A percentile compares a stretch with the other conserved stretches of the same genome.
Evolutionary conservation across 2,797 vertebrate genomes (phyloP).

Genomic region (Micromesistius poutassou): DNA sequence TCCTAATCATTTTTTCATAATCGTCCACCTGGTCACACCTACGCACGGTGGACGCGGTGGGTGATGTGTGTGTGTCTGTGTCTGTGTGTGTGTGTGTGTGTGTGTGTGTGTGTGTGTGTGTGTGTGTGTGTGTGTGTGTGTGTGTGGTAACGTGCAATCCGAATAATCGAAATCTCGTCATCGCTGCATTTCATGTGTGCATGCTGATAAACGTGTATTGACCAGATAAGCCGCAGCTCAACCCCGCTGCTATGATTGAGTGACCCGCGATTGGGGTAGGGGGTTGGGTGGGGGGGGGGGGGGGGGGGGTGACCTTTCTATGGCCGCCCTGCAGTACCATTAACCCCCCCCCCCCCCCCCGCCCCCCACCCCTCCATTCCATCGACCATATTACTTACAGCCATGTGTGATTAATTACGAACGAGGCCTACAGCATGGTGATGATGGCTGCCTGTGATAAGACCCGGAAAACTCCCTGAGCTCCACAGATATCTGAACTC

Average conservation of each 20-base stretch:
- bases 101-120: too few species aligned
- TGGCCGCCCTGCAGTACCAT: neutral
- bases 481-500: neutral
- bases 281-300: too few species aligned
- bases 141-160: neutral
- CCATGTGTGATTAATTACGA: slow-evolving; percentile 65
- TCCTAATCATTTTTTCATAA: neutral
- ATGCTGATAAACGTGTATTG: slow-evolving; percentile 3
- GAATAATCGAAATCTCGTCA: slow-evolving; percentile 2
- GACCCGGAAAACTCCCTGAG: slow-evolving; percentile 24
- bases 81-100: too few species aligned
- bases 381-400: slow-evolving; percentile 50
- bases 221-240: neutral
- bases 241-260: neutral
- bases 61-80: neutral
- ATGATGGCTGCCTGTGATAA: slow-evolving; percentile 48
- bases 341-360: neutral
- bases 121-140: too few species aligned
- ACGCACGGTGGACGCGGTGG: neutral
- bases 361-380: neutral
- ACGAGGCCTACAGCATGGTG: slow-evolving; percentile 39
- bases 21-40: neutral
- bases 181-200: neutral
- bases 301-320: neutral
- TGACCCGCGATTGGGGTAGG: neutral